phyloP scores from a whole-genome alignment of 2,113 vertebrate species.

The Corvus cornix region DNA sequence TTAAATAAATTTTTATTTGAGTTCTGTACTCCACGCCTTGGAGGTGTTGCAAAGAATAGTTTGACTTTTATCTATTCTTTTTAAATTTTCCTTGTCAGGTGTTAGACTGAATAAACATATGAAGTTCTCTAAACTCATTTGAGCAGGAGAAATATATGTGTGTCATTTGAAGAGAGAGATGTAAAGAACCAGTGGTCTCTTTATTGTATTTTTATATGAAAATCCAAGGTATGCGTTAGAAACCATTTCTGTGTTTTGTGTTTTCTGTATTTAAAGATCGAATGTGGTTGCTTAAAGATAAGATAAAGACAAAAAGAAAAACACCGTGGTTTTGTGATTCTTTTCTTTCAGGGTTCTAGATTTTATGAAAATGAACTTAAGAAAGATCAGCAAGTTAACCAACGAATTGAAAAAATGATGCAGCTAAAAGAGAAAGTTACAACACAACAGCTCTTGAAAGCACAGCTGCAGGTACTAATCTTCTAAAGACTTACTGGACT shows the following conservation, averaged over 20 bases:
- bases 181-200: background rate
- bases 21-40: background rate
- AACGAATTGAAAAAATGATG: conserved; percentile 93
- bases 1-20: background rate
- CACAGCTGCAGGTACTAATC: conserved; percentile 83
- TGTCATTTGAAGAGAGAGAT: background rate
- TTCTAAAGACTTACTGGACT: background rate
- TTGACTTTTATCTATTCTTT: background rate
- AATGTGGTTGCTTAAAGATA: background rate
- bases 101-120: background rate
- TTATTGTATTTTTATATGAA: background rate
- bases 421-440: conserved; percentile 85
- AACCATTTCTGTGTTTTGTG: background rate
- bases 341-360: conserved; percentile 84
- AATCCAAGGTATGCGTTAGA: background rate
- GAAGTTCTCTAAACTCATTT: background rate
- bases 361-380: conserved; percentile 96
- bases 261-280: conserved; percentile 60
- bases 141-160: background rate
- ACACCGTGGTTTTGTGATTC: background rate
- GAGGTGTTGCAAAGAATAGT: background rate
- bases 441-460: conserved; percentile 83
- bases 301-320: background rate
- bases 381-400: conserved; percentile 93
- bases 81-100: background rate